Evolutionary conservation across 2,797 vertebrate genomes (phyloP).

Genomic region (Triplophysa yarkandensis): DNA sequence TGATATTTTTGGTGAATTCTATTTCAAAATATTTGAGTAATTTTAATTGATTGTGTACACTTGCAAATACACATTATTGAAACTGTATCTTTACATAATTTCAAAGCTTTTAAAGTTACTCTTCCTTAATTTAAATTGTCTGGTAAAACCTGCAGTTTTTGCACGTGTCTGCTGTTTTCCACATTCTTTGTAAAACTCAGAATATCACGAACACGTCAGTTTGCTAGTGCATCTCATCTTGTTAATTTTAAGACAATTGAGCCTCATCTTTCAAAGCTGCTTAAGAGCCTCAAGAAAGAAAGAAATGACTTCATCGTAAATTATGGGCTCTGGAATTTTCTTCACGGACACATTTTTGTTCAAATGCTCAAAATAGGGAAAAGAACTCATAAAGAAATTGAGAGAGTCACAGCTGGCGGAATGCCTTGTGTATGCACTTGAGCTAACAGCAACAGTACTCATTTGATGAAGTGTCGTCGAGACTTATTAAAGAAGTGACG

Average conservation of each 20-base stretch:
- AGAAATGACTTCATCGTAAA: constrained; percentile 54
- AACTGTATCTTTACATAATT: no score
- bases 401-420: constrained; percentile 23
- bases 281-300: constrained; percentile 14
- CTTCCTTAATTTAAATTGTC: no score
- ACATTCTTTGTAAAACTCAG: constrained; percentile 18
- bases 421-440: constrained; percentile 1
- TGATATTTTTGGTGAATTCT: no score
- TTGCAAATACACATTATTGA: no score
- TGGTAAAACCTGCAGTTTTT: constrained; percentile 62
- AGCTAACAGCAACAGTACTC: neutral
- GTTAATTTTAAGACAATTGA: constrained; percentile 58
- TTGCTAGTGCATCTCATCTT: constrained; percentile 39
- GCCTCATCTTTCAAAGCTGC: constrained; percentile 50
- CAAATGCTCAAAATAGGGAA: constrained; percentile 48
- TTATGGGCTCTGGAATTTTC: constrained; percentile 52
- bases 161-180: constrained; percentile 59
- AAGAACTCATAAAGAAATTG: constrained; percentile 63
- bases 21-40: no score
- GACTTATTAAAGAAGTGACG: constrained; percentile 24
- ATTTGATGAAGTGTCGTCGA: constrained; percentile 18
- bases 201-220: constrained; percentile 59
- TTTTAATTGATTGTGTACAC: no score
- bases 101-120: no score
- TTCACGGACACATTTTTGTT: constrained; percentile 55